Conservation (phyloP, 2,888 invertebrate species). For the Hecatera dysodea region DNA sequence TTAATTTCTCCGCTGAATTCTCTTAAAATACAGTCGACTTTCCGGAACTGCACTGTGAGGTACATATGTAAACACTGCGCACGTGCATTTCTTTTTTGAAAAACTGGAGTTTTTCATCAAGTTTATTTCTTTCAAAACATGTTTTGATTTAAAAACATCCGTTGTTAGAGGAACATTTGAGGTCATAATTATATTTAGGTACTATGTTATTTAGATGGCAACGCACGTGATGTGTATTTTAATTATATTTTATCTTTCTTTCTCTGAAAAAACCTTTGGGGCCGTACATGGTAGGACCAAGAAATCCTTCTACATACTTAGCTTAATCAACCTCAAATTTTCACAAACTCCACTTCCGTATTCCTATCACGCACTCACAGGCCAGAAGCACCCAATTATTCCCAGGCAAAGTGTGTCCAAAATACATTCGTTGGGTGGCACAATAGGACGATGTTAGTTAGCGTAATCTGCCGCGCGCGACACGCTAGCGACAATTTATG, state of each 20-base stretch:
- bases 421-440: slow-evolving; percentile 48
- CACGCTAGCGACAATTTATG: slow-evolving; percentile 61
- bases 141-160: too few relatives aligned
- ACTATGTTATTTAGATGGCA: too few relatives aligned
- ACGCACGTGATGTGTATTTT: too few relatives aligned
- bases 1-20: slow-evolving; percentile 37
- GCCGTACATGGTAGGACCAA: background rate
- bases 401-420: slow-evolving; percentile 29
- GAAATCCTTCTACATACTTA: slow-evolving; percentile 8
- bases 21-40: slow-evolving; percentile 33
- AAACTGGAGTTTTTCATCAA: too few relatives aligned
- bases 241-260: too few relatives aligned
- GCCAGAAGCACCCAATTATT: slow-evolving; percentile 30
- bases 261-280: background rate
- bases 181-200: too few relatives aligned
- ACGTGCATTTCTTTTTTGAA: background rate
- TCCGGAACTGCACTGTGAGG: slow-evolving; percentile 6
- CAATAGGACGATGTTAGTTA: slow-evolving; percentile 58
- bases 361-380: slow-evolving; percentile 12
- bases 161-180: too few relatives aligned
- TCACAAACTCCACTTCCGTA: background rate
- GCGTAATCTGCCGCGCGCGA: slow-evolving; percentile 54
- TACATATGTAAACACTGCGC: background rate
- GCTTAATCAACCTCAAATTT: background rate
- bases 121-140: too few relatives aligned